Evolutionary conservation across 2,888 invertebrate genomes (phyloP), one percentile per base, ranked within the genome.

Genomic region (Brenthis hecate): DNA sequence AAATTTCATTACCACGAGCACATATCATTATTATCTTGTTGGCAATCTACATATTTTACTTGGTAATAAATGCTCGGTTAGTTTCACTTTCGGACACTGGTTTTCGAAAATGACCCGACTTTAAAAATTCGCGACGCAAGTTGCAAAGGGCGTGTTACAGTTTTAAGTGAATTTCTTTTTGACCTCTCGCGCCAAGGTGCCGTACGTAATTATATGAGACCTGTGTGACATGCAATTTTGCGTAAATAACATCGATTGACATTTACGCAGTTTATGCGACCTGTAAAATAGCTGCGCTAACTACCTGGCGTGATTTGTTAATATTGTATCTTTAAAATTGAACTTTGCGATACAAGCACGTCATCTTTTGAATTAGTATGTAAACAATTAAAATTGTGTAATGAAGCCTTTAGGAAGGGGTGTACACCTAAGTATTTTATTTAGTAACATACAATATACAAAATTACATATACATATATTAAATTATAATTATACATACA

Each of bases 1-100:
- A 92, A 92, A 92, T 92, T 92, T 92, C 92, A 92, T 92, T 92
- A 92, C 92, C 91, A 92, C 89, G 85, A 90, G 92, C 92, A 92
- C 92, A 92, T 92, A 92, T 92, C 92, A 92, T 92, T 92, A 92
- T 92, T 92, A 92, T 92, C 92, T 92, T 81, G 83, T 83, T 83
- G 82, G 86, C 92, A 92, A 92, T 92, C 92, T 92, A 92, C 92
- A 92, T 92, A 92, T 92, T 92, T 92, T 92, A 90, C 89, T 85
- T 85, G 81, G 90, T 89, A 91, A 92, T 92, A 92, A 92, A 91
- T 90, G 91, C 86, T 84, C 87, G 85, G 85, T 89, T 87, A 89
- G 92, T 92, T 92, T 92, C 92, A 92, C 92, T 92, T 91, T 92
- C 90, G 77, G 88, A 84, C 91, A 87, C 91, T 87, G 91, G 91